Evolutionary conservation across 1,140 invertebrate species (phyloP), one percentile per base, ranked within the genome.

Genomic region (Ganaspis sp.): DNA sequence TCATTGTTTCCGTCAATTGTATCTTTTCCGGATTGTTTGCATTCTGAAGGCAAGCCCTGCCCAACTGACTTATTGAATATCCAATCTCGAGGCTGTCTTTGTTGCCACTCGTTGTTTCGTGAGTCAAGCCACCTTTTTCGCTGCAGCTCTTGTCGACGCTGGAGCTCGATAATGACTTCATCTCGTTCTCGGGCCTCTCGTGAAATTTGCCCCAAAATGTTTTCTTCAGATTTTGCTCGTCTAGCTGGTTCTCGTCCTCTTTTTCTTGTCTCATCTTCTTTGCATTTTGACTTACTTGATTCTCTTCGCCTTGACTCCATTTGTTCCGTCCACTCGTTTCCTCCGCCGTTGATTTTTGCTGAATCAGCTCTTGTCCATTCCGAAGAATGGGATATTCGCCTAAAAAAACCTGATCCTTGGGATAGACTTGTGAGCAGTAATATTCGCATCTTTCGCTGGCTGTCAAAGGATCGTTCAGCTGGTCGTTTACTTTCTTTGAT

Each of bases 1-100:
- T 85, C 5, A 87, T 69, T 90, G 87, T 45, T 86, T 90, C 87
- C 89, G 71, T 89, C 88, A 42, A 82, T 87, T 37, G 88, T 87
- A 15, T 81, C 82, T 72, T 64, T 64, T 64, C 58, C 58, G 12
- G 1, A 34, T 26, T 64, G 58, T 64, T 64, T n/a, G 58, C 5
- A 64, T 64, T 64, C 58, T 29, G 58, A 29, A 64, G 58, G 11
- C 21, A 29, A 29, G 23, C 15, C 21, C 26, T 84, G 19, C 86
- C 86, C 9, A 87, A 77, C 53, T 88, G 86, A 45, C 86, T 88
- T 70, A 85, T 85, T 3, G 86, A 88, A 19, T 87, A 88, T 0
- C 86, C 85, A 15, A 88, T 86, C 38, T 88, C 84, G 9, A 88
- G 70, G 64, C 84, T 87, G 23, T 81, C 85, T 37, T 84, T 81